A percentile compares a stretch with the other conserved stretches of the same genome.
These are phyloP conservation scores for Aramus guarauna DNA, from an alignment of 2,113 vertebrate species.

Conservation along the genomic window DNA sequence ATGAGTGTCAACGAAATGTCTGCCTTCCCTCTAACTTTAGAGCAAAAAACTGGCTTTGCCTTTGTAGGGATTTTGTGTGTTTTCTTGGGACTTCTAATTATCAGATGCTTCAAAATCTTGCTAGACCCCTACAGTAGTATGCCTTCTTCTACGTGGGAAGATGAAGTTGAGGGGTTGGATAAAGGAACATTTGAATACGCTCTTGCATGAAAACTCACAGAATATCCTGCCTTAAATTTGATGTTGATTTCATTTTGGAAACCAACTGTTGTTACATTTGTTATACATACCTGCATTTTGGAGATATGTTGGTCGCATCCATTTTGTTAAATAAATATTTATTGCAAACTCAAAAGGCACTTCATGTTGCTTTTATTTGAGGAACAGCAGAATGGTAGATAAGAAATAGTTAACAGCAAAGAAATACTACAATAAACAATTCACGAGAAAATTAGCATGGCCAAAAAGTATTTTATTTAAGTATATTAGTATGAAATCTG, in stretches of 20 bases:
- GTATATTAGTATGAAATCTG: too few species aligned
- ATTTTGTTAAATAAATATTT: conserved; percentile 71
- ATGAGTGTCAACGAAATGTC: conserved; percentile 89
- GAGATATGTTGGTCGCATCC: conserved; percentile 38
- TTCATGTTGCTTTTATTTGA: neutral
- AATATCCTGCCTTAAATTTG: conserved; percentile 39
- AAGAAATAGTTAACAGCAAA: neutral
- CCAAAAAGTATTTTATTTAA: neutral
- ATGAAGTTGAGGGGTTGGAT: conserved; percentile 92
- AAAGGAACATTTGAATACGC: conserved; percentile 97
- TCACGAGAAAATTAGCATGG: neutral
- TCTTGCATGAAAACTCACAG: conserved; percentile 81
- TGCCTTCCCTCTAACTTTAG: conserved; percentile 88
- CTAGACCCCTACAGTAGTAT: conserved; percentile 97
- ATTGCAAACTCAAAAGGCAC: conserved; percentile 31
- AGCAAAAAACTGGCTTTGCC: conserved; percentile 95
- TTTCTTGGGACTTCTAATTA: conserved; percentile 92
- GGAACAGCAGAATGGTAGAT: neutral
- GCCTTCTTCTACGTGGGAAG: conserved; percentile 95
- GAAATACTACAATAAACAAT: neutral
- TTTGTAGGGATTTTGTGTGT: conserved; percentile 94
- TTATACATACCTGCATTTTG: conserved; percentile 13
- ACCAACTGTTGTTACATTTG: conserved; percentile 20
- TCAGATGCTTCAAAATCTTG: conserved; percentile 94
- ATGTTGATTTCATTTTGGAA: conserved; percentile 45